These are phyloP conservation scores for Thysanoteuthis rhombus DNA, from an alignment of 2,888 invertebrate species.

Conservation along the genomic window DNA sequence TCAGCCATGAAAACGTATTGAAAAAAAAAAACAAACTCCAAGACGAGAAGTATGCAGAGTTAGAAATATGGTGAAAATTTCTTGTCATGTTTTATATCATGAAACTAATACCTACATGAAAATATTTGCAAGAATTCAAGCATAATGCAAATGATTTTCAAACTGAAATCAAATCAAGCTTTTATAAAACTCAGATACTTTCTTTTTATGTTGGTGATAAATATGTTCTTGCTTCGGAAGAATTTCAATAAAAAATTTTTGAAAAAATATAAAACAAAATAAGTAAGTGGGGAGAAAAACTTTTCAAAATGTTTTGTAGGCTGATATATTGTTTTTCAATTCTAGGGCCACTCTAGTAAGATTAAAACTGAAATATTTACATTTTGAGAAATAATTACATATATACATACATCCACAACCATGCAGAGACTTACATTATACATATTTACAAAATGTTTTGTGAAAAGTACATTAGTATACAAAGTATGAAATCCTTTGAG, in stretches of 20 bases:
- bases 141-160: neutral
- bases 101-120: too few species aligned
- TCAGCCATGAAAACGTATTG: too few species aligned
- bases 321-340: neutral
- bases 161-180: neutral
- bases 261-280: too few species aligned
- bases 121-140: too few species aligned
- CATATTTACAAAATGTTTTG: neutral
- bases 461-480: neutral
- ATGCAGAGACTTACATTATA: neutral
- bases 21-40: too few species aligned
- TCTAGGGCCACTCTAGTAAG: neutral
- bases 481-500: neutral
- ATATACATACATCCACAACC: neutral
- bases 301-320: neutral
- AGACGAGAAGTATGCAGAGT: too few species aligned
- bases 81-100: too few species aligned
- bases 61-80: too few species aligned
- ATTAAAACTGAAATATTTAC: neutral
- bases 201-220: neutral
- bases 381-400: neutral
- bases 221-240: neutral
- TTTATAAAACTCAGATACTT: neutral
- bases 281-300: neutral
- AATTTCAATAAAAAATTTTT: too few species aligned